These are phyloP conservation scores for Spicauda simplicius DNA, from an alignment of 2,888 invertebrate species.

Conservation along the genomic window DNA sequence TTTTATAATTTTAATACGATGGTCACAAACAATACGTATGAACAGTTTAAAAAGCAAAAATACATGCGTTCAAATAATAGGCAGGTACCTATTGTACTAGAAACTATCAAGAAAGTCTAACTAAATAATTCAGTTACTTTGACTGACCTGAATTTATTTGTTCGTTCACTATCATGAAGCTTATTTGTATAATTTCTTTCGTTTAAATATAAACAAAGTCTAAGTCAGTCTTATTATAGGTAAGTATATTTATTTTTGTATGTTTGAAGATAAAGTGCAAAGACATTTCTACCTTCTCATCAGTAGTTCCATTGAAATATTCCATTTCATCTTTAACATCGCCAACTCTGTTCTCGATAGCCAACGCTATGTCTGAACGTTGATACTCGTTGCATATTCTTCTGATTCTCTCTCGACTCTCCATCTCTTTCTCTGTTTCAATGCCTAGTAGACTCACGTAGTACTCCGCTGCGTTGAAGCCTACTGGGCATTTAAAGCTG, in stretches of 20 bases:
- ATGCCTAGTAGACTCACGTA: slow-evolving; percentile 87
- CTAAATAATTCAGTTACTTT: too few species aligned
- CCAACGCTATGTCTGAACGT: slow-evolving; percentile 71
- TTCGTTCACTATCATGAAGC: too few species aligned
- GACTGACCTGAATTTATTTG: too few species aligned
- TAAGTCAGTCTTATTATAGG: too few species aligned
- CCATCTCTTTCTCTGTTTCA: slow-evolving; percentile 68
- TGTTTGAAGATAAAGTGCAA: neutral
- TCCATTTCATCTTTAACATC: slow-evolving; percentile 73
- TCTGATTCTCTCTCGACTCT: slow-evolving; percentile 72
- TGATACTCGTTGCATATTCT: slow-evolving; percentile 85
- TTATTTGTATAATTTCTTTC: too few species aligned
- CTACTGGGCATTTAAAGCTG: slow-evolving; percentile 87
- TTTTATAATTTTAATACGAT: too few species aligned
- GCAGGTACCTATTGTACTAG: too few species aligned
- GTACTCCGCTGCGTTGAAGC: slow-evolving; percentile 94
- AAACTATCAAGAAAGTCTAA: too few species aligned
- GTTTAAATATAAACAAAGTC: too few species aligned
- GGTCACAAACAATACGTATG: too few species aligned
- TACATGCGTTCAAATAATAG: too few species aligned
- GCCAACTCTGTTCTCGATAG: slow-evolving; percentile 66
- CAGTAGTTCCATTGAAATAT: slow-evolving; percentile 68
- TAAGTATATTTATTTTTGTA: neutral
- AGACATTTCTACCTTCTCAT: slow-evolving; percentile 60
- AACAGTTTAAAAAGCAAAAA: too few species aligned